phyloP scores from a whole-genome alignment of 2,888 invertebrate genomes.

The Nemotelus nigrinus region DNA sequence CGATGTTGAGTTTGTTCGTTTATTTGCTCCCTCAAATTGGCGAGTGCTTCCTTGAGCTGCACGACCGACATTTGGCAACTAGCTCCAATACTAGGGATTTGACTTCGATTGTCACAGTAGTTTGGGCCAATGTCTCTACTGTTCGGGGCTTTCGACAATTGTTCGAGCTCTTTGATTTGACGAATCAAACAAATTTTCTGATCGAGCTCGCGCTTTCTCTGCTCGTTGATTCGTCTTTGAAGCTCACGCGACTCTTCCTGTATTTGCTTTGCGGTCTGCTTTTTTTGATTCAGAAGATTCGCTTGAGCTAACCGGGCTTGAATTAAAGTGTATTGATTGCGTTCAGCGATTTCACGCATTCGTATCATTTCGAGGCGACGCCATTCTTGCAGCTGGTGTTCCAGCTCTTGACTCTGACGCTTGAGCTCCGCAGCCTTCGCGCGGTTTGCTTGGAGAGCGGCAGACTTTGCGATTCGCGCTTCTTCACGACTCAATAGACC shows the following conservation, averaged over 20 bases:
- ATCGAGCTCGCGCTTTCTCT: constrained; percentile 41
- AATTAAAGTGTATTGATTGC: constrained; percentile 26
- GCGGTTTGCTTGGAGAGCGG: constrained; percentile 65
- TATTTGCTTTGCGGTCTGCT: constrained; percentile 31
- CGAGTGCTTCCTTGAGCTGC: constrained; percentile 40
- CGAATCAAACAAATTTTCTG: constrained; percentile 47
- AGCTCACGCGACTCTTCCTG: constrained; percentile 38
- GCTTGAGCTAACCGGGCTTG: constrained; percentile 11
- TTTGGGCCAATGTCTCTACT: background rate
- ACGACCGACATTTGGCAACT: constrained; percentile 39
- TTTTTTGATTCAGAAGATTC: constrained; percentile 27
- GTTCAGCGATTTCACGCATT: constrained; percentile 34
- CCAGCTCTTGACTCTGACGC: constrained; percentile 66
- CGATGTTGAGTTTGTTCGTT: constrained; percentile 24
- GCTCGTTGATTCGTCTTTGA: constrained; percentile 21
- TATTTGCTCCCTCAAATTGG: constrained; percentile 13
- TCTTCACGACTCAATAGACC: constrained; percentile 71
- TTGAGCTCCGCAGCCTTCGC: constrained; percentile 60
- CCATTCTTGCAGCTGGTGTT: constrained; percentile 68
- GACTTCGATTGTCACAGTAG: background rate
- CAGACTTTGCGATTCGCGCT: constrained; percentile 69
- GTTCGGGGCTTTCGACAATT: constrained; percentile 9
- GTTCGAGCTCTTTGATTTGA: constrained; percentile 47
- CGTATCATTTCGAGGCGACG: constrained; percentile 62
- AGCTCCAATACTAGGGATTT: constrained; percentile 1